Evolutionary conservation across 1,140 invertebrate genomes (phyloP).

Genomic region (Zaprionus taronus): DNA sequence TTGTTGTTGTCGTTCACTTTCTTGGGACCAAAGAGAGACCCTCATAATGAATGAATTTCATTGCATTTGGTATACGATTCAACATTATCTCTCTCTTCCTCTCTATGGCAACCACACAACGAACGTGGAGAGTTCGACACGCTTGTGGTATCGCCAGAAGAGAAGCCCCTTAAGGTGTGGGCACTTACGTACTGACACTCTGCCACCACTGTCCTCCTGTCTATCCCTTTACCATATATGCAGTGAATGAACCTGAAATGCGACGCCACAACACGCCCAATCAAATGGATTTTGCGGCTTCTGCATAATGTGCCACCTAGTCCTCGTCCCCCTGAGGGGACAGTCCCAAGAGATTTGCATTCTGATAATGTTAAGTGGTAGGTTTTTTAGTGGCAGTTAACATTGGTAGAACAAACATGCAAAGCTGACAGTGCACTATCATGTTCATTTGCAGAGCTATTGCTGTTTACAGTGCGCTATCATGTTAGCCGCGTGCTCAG

Average conservation of each 20-base stretch:
- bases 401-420: background rate
- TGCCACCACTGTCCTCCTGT: constrained; percentile 12
- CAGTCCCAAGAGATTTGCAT: constrained; percentile 5
- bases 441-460: background rate
- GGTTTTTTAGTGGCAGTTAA: background rate
- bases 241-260: constrained; percentile 58
- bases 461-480: background rate
- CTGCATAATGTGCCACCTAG: constrained; percentile 19
- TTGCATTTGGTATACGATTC: constrained; percentile 17
- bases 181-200: constrained; percentile 10
- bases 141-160: constrained; percentile 19
- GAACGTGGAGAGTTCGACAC: constrained; percentile 28
- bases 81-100: constrained; percentile 5
- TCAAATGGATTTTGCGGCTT: constrained; percentile 38
- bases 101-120: constrained; percentile 40
- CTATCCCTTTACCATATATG: constrained; percentile 22
- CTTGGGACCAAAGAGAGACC: constrained; percentile 6
- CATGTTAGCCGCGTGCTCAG: background rate
- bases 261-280: constrained; percentile 12
- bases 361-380: constrained; percentile 30
- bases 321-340: background rate
- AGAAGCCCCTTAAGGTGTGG: constrained; percentile 29
- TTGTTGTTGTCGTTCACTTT: constrained; percentile 32
- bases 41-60: constrained; percentile 42
- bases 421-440: background rate